Base-by-base conservation (phyloP, 2,888 invertebrate species). In the Aspidiotus rigidus region DNA sequence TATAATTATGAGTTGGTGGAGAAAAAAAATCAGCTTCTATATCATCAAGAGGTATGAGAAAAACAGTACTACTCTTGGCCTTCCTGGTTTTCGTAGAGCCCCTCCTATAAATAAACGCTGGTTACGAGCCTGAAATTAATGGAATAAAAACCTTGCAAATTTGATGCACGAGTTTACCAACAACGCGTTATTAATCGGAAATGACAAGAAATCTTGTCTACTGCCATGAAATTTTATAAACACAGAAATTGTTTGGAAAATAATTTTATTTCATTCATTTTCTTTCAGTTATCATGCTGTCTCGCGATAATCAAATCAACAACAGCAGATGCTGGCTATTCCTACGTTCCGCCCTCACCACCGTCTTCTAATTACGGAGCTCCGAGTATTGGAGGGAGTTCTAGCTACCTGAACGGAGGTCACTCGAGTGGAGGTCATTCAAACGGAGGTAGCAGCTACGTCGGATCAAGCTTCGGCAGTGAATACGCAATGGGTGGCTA, bases 251-350 rank as follows among this genome's bases (percentile, higher is more conserved):
- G 5, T 28, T 28, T 2, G 16, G 28, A 13, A 53, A 11, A n/a
- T 57, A 6, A 57, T 57, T 53, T 53, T 16, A 49, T 62, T 63
- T 7, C 15, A 13, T n/a, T 28, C 49, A 53, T 54, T 41, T 53
- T 63, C 28, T 44, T 63, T 63, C 73, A 76, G 76, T 72, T 76
- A 62, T 70, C 75, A 62, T 74, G 75, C 62, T 71, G 73, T 28
- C 69, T 75, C 16, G 73, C 73, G 62, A 74, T 74, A 16, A 63
- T 72, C 17, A 75, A 75, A 55, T 74, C 74, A 54, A 57, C 44
- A 7, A 55, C 28, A 62, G 75, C 76, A 53, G 75, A 75, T 62
- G 75, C 75, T 41, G 75, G 75, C 10, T 75, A 75, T 72, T 74
- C 74, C 5, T 75, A 75, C 69, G 72, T 73, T 62, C 64, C 73